A percentile compares a stretch with the other conserved stretches of the same genome.
phyloP scores from a whole-genome alignment of 2,888 invertebrate genomes.

The Patella caerulea region DNA sequence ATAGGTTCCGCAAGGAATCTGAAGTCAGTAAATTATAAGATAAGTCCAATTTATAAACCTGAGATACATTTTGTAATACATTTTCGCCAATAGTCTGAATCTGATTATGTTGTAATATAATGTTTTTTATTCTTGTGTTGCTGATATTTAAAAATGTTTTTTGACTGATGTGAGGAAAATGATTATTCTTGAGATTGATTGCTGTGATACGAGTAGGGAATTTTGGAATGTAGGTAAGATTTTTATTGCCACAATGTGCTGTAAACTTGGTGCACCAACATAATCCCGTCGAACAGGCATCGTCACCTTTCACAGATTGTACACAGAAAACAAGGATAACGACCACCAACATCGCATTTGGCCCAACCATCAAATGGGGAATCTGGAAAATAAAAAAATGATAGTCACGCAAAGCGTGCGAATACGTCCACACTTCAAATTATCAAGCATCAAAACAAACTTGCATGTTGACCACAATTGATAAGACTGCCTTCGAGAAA shows the following conservation, averaged over 20 bases:
- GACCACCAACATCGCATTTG: too few species aligned
- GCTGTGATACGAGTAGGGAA: background rate
- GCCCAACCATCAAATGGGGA: too few species aligned
- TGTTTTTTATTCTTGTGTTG: background rate
- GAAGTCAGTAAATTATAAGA: background rate
- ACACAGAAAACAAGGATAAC: too few species aligned
- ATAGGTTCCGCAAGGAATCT: background rate
- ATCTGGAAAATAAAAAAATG: too few species aligned
- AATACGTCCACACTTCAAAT: too few species aligned
- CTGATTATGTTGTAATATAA: background rate
- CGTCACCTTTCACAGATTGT: too few species aligned
- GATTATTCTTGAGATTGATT: background rate
- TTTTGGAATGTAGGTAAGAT: constrained; percentile 5
- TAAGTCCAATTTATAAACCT: background rate
- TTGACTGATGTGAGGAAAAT: background rate
- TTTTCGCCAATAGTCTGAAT: background rate
- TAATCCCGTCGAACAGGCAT: background rate
- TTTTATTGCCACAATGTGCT: background rate
- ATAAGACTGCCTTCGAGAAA: too few species aligned
- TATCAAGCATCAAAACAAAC: too few species aligned
- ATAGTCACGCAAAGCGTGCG: too few species aligned
- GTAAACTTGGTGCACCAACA: background rate
- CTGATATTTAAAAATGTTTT: background rate
- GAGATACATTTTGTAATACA: background rate
- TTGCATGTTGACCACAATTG: too few species aligned